Base-by-base conservation (phyloP, 2,888 invertebrate species). In the Cremastobaeus sp. region DNA sequence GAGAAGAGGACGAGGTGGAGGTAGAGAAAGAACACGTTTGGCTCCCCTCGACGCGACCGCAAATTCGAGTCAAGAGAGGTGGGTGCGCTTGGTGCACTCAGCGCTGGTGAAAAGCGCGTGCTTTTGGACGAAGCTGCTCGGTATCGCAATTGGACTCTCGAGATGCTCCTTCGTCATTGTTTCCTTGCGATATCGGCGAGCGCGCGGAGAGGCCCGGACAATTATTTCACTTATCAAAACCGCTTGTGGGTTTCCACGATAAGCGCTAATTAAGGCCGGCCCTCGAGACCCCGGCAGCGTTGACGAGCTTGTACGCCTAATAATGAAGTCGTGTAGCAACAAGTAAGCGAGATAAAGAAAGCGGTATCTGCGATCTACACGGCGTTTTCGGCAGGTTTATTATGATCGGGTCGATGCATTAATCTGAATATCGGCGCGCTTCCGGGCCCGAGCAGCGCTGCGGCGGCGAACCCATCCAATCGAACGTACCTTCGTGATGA, bases 91-190 rank as follows among this genome's bases (percentile, higher is more conserved):
- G n/a, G n/a, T n/a, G n/a, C n/a, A n/a, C n/a, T n/a, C n/a, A n/a
- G 5, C 25, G 39, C 32, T 55, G 47, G 35, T 47, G 30, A 59
- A 59, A 45, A 35, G 20, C 59, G 12, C 34, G 43, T 20, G 55
- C 32, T 43, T 55, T 55, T 55, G 12, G 18, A 14, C 14, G 17
- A 11, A 32, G 43, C 9, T 28, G 43, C 9, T 25, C 52, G 37
- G 37, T 21, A 35, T 35, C 50, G 14, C 34, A n/a, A n/a, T n/a
- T n/a, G n/a, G n/a, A n/a, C n/a, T n/a, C n/a, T n/a, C n/a, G n/a
- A n/a, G n/a, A n/a, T n/a, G n/a, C n/a, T n/a, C n/a, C n/a, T n/a
- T n/a, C n/a, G n/a, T n/a, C n/a, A n/a, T n/a, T n/a, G n/a, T n/a
- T n/a, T n/a, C n/a, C n/a, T n/a, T 8, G 3, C 35, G 50, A 50